These are phyloP conservation scores for Heliopora coerulea DNA, from an alignment of 92 coral and sea anemone species.

Conservation along the genomic window DNA sequence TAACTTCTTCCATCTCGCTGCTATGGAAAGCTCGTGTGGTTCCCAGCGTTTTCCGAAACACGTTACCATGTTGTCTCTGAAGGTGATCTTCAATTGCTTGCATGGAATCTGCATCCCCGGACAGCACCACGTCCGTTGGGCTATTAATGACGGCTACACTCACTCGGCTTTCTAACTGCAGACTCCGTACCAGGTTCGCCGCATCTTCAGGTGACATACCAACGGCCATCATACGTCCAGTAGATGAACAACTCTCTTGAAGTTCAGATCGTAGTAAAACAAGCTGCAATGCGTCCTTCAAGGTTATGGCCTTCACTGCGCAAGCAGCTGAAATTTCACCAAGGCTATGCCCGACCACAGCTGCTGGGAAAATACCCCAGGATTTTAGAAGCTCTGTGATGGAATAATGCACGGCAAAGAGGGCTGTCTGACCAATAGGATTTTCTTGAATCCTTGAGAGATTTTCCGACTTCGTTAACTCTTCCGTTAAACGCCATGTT, in stretches of 20 bases:
- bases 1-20: constrained; percentile 63
- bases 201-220: constrained; percentile 71
- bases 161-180: constrained; percentile 52
- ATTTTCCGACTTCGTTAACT: constrained; percentile 48
- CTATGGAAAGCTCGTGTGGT: constrained; percentile 91
- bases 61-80: constrained; percentile 13
- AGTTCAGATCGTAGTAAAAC: constrained; percentile 62
- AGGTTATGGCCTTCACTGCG: constrained; percentile 58
- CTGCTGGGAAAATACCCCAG: constrained; percentile 81
- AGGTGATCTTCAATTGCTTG: constrained; percentile 60
- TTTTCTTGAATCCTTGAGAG: constrained; percentile 47
- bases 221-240: constrained; percentile 84
- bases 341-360: constrained; percentile 91
- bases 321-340: constrained; percentile 85
- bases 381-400: constrained; percentile 69
- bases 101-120: constrained; percentile 71
- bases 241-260: constrained; percentile 69
- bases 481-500: constrained; percentile 62
- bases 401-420: constrained; percentile 78
- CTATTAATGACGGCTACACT: constrained; percentile 77
- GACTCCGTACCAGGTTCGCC: constrained; percentile 36
- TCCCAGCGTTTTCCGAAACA: constrained; percentile 66
- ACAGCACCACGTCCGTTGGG: constrained; percentile 62
- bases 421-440: constrained; percentile 70
- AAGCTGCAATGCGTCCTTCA: constrained; percentile 66